Evolutionary conservation across 2,888 invertebrate species (phyloP).

Genomic region (Melipona bicolor): DNA sequence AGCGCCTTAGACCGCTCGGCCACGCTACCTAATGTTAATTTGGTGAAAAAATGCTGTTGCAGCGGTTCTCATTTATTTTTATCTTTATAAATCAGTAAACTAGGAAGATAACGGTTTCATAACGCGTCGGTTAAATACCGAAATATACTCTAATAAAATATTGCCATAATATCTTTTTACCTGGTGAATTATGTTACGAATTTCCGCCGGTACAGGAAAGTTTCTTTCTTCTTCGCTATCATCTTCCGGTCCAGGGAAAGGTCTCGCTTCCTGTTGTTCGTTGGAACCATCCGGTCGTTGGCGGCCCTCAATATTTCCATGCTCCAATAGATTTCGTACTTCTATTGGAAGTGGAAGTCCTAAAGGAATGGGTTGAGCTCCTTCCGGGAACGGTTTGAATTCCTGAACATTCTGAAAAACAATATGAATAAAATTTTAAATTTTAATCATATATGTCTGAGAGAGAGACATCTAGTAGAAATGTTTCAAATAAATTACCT

Average conservation of each 20-base stretch:
- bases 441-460: background rate
- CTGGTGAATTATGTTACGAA: slow-evolving; percentile 80
- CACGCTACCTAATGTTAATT: slow-evolving; percentile 79
- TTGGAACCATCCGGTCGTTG: slow-evolving; percentile 72
- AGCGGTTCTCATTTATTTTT: slow-evolving; percentile 46
- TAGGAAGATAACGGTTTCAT: background rate
- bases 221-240: slow-evolving; percentile 77
- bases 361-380: slow-evolving; percentile 76
- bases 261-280: slow-evolving; percentile 77
- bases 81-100: background rate
- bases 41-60: slow-evolving; percentile 3
- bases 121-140: background rate
- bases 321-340: slow-evolving; percentile 79
- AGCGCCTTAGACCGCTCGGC: slow-evolving; percentile 84
- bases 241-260: slow-evolving; percentile 76
- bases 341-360: slow-evolving; percentile 79
- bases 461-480: no score
- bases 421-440: background rate
- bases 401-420: slow-evolving; percentile 71
- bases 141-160: background rate
- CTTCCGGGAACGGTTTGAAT: slow-evolving; percentile 80
- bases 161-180: slow-evolving; percentile 49
- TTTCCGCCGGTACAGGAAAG: slow-evolving; percentile 78
- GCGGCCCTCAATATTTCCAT: slow-evolving; percentile 79
- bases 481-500: slow-evolving; percentile 66